Conservation (phyloP, 2,797 vertebrate species). For the Notolepis coatsorum region DNA sequence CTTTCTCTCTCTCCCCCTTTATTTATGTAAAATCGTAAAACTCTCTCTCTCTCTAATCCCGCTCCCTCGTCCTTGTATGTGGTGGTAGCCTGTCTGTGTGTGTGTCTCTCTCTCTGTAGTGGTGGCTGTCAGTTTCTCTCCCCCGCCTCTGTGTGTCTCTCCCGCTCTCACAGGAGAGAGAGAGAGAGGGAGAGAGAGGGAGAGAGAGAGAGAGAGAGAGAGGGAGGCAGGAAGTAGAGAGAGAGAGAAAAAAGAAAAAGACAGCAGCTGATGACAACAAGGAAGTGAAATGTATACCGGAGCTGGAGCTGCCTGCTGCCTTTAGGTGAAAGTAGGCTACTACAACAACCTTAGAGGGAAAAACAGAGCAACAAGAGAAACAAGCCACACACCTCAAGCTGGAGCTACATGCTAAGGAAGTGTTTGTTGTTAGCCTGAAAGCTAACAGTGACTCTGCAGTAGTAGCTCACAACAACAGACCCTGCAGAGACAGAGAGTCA, state of each 20-base stretch:
- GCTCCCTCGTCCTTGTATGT: constrained; percentile 53
- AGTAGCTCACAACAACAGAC: constrained; percentile 26
- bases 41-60: constrained; percentile 50
- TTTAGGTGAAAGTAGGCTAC: constrained; percentile 45
- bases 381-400: constrained; percentile 12
- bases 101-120: neutral
- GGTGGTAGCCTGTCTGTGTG: constrained; percentile 28
- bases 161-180: constrained; percentile 18
- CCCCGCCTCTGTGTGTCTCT: constrained; percentile 57
- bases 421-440: constrained; percentile 56
- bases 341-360: neutral
- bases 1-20: neutral
- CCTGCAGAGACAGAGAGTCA: constrained; percentile 14
- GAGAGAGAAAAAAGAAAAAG: constrained; percentile 25
- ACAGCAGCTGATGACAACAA: constrained; percentile 58
- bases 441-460: constrained; percentile 47
- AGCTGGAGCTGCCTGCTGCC: constrained; percentile 15
- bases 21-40: neutral
- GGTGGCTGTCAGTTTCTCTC: constrained; percentile 42
- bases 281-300: constrained; percentile 69
- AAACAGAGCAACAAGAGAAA: neutral
- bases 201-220: constrained; percentile 22
- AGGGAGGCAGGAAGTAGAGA: constrained; percentile 66
- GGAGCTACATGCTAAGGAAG: constrained; percentile 57
- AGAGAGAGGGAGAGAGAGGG: constrained; percentile 60